phyloP scores from a whole-genome alignment of 2,888 invertebrate species.

The Drosophila basisetae region DNA sequence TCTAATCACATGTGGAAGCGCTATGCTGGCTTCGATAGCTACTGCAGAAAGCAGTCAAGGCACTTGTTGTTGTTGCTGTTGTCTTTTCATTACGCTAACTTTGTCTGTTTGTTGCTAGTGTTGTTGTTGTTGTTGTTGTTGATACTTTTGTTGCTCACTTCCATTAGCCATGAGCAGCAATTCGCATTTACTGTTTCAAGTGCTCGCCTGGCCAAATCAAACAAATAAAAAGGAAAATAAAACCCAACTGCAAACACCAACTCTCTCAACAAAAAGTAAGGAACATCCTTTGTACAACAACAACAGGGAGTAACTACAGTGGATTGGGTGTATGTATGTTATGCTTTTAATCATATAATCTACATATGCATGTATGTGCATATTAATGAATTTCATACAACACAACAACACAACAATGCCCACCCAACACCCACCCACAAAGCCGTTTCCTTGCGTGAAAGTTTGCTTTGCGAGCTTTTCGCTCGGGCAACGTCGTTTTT shows the following conservation, averaged over 20 bases:
- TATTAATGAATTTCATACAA: slow-evolving; percentile 65
- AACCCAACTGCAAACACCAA: slow-evolving; percentile 10
- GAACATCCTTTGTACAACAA: slow-evolving; percentile 24
- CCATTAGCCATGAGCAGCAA: slow-evolving; percentile 31
- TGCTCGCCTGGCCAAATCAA: slow-evolving; percentile 35
- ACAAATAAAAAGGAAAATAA: slow-evolving; percentile 43
- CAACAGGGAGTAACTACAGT: slow-evolving; percentile 11
- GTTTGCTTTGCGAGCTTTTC: slow-evolving; percentile 7
- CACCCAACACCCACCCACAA: neutral
- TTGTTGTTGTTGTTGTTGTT: slow-evolving; percentile 1
- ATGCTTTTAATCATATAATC: slow-evolving; percentile 73
- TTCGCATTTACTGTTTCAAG: slow-evolving; percentile 32
- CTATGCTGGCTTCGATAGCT: neutral
- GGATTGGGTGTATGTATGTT: slow-evolving; percentile 35
- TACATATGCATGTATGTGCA: slow-evolving; percentile 66
- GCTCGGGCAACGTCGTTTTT: neutral
- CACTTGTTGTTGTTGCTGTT: slow-evolving; percentile 12
- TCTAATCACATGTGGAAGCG: slow-evolving; percentile 47
- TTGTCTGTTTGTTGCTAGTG: slow-evolving; percentile 18
- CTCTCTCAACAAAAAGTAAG: neutral
- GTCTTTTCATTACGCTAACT: slow-evolving; percentile 27
- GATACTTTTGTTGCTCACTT: slow-evolving; percentile 26
- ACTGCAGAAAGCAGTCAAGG: neutral
- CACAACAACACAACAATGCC: neutral
- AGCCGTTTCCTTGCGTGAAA: slow-evolving; percentile 4